Evolutionary conservation across 2,888 invertebrate species (phyloP), one percentile per base, ranked within the genome.

Genomic region (Baronia brevicornis): DNA sequence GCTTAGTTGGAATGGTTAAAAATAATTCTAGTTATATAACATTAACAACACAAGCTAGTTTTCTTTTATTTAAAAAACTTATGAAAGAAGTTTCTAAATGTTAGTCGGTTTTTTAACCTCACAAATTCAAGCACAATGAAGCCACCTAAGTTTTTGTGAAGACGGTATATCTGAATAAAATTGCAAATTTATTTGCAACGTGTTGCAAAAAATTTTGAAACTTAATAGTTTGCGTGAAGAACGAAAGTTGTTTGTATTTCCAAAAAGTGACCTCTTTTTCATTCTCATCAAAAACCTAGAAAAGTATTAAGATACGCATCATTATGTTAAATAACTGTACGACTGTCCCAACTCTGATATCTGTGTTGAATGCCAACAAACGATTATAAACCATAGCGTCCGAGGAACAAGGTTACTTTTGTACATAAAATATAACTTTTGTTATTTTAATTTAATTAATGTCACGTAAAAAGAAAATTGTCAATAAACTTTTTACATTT

Each of bases 301-400:
- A 19, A 28, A 36, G 36, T 36, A 36, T 36, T 36, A 36, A 36
- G 36, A 36, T 36, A 36, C 36, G 36, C 36, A 36, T 36, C 36
- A 36, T 36, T 36, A 36, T 36, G 36, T 31, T 36, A 36, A 36
- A 36, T 36, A 36, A 36, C 36, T 31, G 36, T 36, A 36, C 36
- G 11, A 18, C 28, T 26, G 31, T 28, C 22, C 18, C 13, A 36
- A 27, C 12, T 18, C 31, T 14, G 10, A 21, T 18, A 19, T 26
- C 22, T 27, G 13, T 10, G 27, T 8, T 27, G 6, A 13, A 2
- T 4, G 2, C 4, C 6, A 10, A 22, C 18, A 23, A 28, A 10
- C 14, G 1, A 31, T 15, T 18, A 19, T 28, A 22, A 4, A 36
- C 31, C 19, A 8, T 36, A 31, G n/a, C 1, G 0, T 3, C 1